Base-by-base conservation (phyloP, 2,797 vertebrate genomes). In the Gymnocypris eckloni region DNA sequence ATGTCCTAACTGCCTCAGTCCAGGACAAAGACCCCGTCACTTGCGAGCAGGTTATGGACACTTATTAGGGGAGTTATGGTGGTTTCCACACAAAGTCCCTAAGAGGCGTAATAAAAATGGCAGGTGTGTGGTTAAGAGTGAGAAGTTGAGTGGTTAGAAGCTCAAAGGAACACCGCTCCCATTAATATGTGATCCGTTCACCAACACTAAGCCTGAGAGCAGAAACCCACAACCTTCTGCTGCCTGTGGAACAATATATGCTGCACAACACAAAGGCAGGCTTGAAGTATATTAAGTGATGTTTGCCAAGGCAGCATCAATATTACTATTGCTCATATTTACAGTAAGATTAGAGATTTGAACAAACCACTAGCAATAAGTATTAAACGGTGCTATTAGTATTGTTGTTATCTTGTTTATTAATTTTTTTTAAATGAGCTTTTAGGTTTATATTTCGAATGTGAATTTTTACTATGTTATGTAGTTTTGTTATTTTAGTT, bases 21-120 rank as follows among this genome's bases (percentile, higher is more conserved):
- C 90, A 91, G 90, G 92, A 94, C 93, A 94, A 94, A 94, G 90
- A 92, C 91, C 81, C 87, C 88, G 89, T 73, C 88, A 86, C 20
- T 92, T 91, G 85, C 79, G 86, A 33, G 33, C 33, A 2, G 69
- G 76, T 67, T 86, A 70, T 70, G 41, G 11, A 78, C 50, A 64
- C 28, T 83, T 85, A 66, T 45, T 77, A 88, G 54, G 73, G 59
- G 28, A 69, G 81, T 85, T 83, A n/a, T 71, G 18, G n/a, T 28
- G 28, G 28, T 28, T 28, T 75, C 48, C 56, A 83, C 82, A 81
- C 79, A 84, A 88, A 85, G 70, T 28, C 28, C 16, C n/a, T 86
- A 76, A 61, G 69, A 69, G 76, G 73, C 48, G 18, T 25, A 69
- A 69, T 86, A 81, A 88, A 90, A 20, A 83, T 77, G 70, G 43